Evolutionary conservation across 2,888 invertebrate genomes (phyloP), one percentile per base, ranked within the genome.

Genomic region (Leptinotarsa peninsularis): DNA sequence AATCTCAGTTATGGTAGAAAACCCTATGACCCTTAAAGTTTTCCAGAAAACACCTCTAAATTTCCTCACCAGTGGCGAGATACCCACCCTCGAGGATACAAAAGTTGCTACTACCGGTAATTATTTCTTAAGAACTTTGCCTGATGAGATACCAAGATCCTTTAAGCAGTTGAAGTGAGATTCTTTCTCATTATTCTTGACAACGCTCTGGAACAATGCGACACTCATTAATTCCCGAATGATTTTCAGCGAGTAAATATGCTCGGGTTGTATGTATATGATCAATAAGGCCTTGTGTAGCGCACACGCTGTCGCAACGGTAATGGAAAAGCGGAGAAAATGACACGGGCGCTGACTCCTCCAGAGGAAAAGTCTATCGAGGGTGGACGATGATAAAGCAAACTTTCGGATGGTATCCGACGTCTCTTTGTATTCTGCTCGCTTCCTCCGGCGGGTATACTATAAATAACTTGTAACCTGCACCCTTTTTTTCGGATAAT

Each of bases 211-310:
- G 5, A 13, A 15, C 23, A 68, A 73, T 18, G 17, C 58, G 43
- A 66, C 33, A 60, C 71, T 68, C 49, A 68, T 74, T 72, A 54
- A 72, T 66, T 67, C 63, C 60, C 74, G 58, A 73, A 63, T 73
- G 54, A 73, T 75, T 76, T 76, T 68, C 74, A 77, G 77, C 74
- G 73, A 72, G 76, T 78, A 76, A 75, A 77, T 77, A 73, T 79
- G 74, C 73, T 70, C 67, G 67, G 70, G 74, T 79, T 67, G 78
- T n/a, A 63, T 63, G 63, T 63, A 43, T 77, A 80, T 81, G 80
- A 81, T 81, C 81, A 80, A 81, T 81, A 81, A 79, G 69, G 76
- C 78, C 72, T 78, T 78, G 77, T 74, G 73, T 76, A 72, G 78
- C 81, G 78, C 78, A 78, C 60, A 73, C 67, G 76, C 79, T 78